Percentiles rank a stretch among this genome's conserved stretches.
These are phyloP conservation scores for Chrysolina haemoptera DNA, from an alignment of 2,888 invertebrate genomes.

Conservation along the genomic window DNA sequence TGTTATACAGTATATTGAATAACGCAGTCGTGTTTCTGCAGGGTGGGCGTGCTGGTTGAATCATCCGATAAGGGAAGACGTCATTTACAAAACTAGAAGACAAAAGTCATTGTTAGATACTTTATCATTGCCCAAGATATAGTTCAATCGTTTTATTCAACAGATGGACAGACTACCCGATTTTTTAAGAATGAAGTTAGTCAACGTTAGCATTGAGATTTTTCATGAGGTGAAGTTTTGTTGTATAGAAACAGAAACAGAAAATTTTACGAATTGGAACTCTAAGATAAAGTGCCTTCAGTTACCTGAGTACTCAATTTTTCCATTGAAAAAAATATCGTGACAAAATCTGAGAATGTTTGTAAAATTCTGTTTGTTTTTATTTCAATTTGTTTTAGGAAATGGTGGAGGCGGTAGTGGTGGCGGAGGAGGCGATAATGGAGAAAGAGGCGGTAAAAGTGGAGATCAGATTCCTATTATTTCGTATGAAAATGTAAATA, in stretches of 20 bases:
- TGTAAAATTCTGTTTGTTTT: too few relatives aligned
- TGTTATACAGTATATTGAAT: not conserved
- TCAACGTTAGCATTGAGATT: not conserved
- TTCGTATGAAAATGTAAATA: slow-evolving; percentile 74
- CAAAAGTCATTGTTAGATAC: slow-evolving; percentile 24
- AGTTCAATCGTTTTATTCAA: not conserved
- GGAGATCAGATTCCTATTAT: slow-evolving; percentile 71
- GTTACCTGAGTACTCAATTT: too few relatives aligned
- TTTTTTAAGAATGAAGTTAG: not conserved
- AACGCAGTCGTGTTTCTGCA: slow-evolving; percentile 17
- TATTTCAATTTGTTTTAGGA: slow-evolving; percentile 1
- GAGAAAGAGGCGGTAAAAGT: slow-evolving; percentile 57
- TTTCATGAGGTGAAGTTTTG: not conserved
- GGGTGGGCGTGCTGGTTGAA: slow-evolving; percentile 45
- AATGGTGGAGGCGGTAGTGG: slow-evolving; percentile 54
- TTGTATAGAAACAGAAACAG: too few relatives aligned
- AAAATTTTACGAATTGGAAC: not conserved
- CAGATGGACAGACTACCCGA: not conserved
- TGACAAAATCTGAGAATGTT: too few relatives aligned
- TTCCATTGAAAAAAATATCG: too few relatives aligned
- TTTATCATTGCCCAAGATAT: slow-evolving; percentile 17
- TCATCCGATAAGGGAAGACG: slow-evolving; percentile 21
- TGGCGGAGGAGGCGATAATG: slow-evolving; percentile 58
- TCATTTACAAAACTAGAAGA: slow-evolving; percentile 29
- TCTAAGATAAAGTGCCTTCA: too few relatives aligned